Percentiles rank a stretch among this genome's conserved stretches.
phyloP scores from a whole-genome alignment of 2,888 invertebrate species.

The Trypoxylon attenuatum region DNA sequence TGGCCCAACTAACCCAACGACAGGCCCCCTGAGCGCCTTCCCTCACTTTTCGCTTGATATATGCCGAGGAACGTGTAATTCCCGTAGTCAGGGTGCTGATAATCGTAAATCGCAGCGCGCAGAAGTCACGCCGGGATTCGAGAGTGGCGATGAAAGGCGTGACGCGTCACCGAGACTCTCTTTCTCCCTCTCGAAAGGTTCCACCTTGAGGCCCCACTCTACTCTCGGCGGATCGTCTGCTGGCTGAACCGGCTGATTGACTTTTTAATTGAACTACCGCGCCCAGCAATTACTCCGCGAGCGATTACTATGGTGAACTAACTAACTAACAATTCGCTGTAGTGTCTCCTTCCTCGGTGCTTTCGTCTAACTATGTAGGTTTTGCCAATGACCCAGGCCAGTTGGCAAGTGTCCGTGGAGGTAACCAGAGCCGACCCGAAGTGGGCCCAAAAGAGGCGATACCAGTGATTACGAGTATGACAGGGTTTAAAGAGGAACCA shows the following conservation, averaged over 20 bases:
- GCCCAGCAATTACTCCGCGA: slow-evolving; percentile 65
- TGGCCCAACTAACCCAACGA: background rate
- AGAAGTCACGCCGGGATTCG: slow-evolving; percentile 7
- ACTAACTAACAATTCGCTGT: slow-evolving; percentile 7
- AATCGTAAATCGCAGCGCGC: slow-evolving; percentile 20
- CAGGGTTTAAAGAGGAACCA: slow-evolving; percentile 12
- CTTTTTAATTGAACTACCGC: slow-evolving; percentile 72
- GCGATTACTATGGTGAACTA: background rate
- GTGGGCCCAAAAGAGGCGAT: too few relatives aligned
- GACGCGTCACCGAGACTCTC: slow-evolving; percentile 13
- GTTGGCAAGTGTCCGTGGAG: too few relatives aligned
- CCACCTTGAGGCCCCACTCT: slow-evolving; percentile 2
- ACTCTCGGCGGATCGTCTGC: slow-evolving; percentile 16
- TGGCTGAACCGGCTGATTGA: slow-evolving; percentile 66
- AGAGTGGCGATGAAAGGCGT: slow-evolving; percentile 32
- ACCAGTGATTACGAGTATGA: too few relatives aligned
- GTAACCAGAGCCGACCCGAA: too few relatives aligned
- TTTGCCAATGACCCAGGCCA: too few relatives aligned
- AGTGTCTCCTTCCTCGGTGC: too few relatives aligned
- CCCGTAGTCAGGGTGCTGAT: background rate
- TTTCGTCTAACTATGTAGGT: slow-evolving; percentile 32
- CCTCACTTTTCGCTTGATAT: background rate
- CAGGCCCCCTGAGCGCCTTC: background rate
- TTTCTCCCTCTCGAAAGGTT: slow-evolving; percentile 5
- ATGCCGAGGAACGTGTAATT: background rate